A percentile compares a stretch with the other conserved stretches of the same genome.
Evolutionary conservation across 2,797 vertebrate genomes (phyloP).

Genomic region (Coilia nasus): DNA sequence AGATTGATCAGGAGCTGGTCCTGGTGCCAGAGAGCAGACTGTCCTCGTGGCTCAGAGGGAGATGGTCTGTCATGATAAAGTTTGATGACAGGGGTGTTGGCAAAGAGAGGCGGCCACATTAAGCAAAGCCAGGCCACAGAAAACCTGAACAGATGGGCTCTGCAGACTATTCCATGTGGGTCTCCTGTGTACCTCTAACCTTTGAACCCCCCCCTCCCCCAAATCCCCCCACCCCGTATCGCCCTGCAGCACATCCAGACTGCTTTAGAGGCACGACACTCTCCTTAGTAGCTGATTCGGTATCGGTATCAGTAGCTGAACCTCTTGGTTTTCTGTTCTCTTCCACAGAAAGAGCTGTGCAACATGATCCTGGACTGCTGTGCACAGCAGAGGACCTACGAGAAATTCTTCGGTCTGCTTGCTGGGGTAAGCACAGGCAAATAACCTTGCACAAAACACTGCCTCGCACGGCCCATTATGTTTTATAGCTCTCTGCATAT

Average conservation of each 20-base stretch:
- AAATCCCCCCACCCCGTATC: not conserved
- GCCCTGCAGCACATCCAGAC: no score
- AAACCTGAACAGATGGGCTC: conserved; percentile 14
- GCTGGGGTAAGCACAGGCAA: conserved; percentile 86
- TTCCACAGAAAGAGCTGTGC: conserved; percentile 92
- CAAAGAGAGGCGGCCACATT: not conserved
- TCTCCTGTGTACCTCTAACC: not conserved
- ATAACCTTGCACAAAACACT: no score
- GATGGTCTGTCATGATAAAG: not conserved
- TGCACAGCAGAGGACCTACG: conserved; percentile 96
- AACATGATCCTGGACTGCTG: conserved; percentile 99
- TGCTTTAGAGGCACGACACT: no score
- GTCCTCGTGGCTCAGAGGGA: not conserved
- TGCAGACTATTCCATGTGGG: not conserved
- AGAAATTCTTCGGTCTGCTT: conserved; percentile 97
- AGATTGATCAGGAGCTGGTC: conserved; percentile 26
- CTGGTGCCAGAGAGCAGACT: not conserved
- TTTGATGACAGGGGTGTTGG: not conserved
- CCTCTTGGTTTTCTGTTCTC: no score
- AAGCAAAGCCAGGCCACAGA: not conserved
- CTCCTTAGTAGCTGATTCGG: no score
- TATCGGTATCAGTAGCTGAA: no score
- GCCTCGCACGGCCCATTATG: not conserved
- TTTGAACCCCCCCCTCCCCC: not conserved
- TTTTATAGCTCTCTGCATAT: not conserved